Evolutionary conservation across 1,140 invertebrate species (phyloP), one percentile per base, ranked within the genome.

Genomic region (Cataglyphis hispanica): DNA sequence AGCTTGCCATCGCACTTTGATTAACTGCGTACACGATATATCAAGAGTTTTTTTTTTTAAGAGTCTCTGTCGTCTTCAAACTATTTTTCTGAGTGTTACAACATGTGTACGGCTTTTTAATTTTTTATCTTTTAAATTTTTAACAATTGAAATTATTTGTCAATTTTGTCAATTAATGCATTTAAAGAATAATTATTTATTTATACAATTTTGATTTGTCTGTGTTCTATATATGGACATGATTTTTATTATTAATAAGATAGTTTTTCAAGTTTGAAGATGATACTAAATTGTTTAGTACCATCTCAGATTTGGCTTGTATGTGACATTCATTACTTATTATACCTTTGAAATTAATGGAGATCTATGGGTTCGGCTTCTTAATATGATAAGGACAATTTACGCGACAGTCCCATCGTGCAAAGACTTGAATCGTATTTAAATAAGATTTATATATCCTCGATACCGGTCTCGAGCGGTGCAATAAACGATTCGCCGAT

Each of bases 361-460:
- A 58, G 50, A 74, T 46, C 67, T 74, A 74, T 72, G 34, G 50
- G 34, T 66, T 13, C 25, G 80, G 64, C 56, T 66, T 40, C 19
- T 27, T 22, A 56, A 37, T 31, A 63, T 22, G 80, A 84, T 86
- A 84, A 84, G 50, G 11, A 40, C 43, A 60, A 85, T 70, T 19
- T 31, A 27, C 46, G 25, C 34, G 56, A 70, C 61, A 67, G 25
- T 46, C 13, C 25, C 67, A 63, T 70, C 60, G 67, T 8, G 66
- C 58, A 43, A 37, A 43, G 25, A 85, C 84, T 85, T 69, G 78
- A 87, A 81, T 86, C 53, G 67, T 78, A 87, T 87, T 90, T 85
- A 87, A 87, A 89, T 84, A 67, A 86, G 84, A 86, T 87, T 89
- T 87, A 87, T 80, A 72, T 70, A 83, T 75, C 77, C 53, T 25